Evolutionary conservation across 1,140 invertebrate genomes (phyloP), one percentile per base, ranked within the genome.

Genomic region (Drosophila biarmipes): DNA sequence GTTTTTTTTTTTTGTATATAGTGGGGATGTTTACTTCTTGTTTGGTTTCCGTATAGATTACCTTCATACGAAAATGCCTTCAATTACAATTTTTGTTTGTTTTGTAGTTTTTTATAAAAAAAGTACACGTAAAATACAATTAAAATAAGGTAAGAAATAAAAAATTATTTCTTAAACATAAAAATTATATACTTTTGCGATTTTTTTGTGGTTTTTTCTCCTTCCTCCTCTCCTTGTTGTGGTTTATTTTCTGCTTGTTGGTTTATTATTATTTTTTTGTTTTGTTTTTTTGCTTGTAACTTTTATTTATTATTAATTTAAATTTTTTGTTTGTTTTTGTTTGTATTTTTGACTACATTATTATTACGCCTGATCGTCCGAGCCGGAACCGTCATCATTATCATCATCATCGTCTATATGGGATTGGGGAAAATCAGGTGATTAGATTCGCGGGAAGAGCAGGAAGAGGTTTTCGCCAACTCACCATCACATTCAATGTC

Each of bases 111-210:
- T 90, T 82, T 90, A 82, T 87, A 90, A 89, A 91, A 90, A 91
- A 91, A 91, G 90, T 91, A 91, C 89, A 91, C 89, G 77, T 91
- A 91, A 89, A 89, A 91, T 91, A 91, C 84, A 91, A 90, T 91
- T 91, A 91, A 91, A 91, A 90, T 90, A 89, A 91, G 76, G 84
- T 86, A 91, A 80, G 79, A 91, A 91, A 84, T 84, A 91, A 87
- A 91, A 90, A 87, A 91, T 90, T 91, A 90, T 91, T 90, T 80
- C 85, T 90, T 90, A 90, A 87, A 90, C 85, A 90, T 90, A 90
- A 75, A 82, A 90, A 85, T 90, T 90, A 90, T 90, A 90, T 90
- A 89, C 79, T 89, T 89, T 89, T 89, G 85, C 85, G 76, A 89
- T 90, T 90, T 89, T 89, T 89, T 89, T 89, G 71, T 90, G 72